Evolutionary conservation across 2,113 vertebrate species (phyloP), one percentile per base, ranked within the genome.

Genomic region (Tenebrosternarchus preto): DNA sequence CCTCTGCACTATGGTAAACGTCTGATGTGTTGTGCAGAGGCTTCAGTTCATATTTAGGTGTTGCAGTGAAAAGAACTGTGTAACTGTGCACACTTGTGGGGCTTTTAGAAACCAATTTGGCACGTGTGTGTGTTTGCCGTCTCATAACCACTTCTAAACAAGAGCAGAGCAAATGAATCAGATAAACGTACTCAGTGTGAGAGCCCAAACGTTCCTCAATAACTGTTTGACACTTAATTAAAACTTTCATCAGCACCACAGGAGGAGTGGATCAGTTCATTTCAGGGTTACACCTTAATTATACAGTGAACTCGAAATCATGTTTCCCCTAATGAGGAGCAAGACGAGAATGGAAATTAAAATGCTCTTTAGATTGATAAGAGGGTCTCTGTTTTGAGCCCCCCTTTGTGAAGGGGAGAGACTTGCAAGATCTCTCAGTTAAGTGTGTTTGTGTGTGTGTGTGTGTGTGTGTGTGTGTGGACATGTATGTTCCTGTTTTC

Each of bases 181-280:
- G 77, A 85, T 82, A 80, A 85, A 85, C 80, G 77, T 71, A 80
- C 82, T 79, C 77, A 84, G 79, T 61, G 43, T 79, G 73, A 84
- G 77, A 82, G 73, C 83, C 81, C 87, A 86, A 85, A 83, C 75
- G 77, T 77, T 76, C 59, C 78, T 85, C 80, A 80, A 77, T 84
- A 79, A 80, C 83, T 87, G 59, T 89, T 89, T 91, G 90, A 90
- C 89, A 91, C 88, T 90, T 92, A 91, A 91, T 92, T 91, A 92
- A 89, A 91, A 90, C 86, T 89, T 91, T 89, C 88, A 90, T 90
- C 88, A 89, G 87, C 84, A 82, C 89, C 87, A 86, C 84, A 87
- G 80, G 87, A 88, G 88, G 86, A 85, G 83, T 78, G 43, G 83
- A 89, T 88, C 86, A 84, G 82, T 78, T 88, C 82, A 88, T 88